Percentiles rank a stretch among this genome's conserved stretches.
These are phyloP conservation scores for Cynaeus angustus DNA, from an alignment of 2,888 invertebrate genomes.

Conservation along the genomic window DNA sequence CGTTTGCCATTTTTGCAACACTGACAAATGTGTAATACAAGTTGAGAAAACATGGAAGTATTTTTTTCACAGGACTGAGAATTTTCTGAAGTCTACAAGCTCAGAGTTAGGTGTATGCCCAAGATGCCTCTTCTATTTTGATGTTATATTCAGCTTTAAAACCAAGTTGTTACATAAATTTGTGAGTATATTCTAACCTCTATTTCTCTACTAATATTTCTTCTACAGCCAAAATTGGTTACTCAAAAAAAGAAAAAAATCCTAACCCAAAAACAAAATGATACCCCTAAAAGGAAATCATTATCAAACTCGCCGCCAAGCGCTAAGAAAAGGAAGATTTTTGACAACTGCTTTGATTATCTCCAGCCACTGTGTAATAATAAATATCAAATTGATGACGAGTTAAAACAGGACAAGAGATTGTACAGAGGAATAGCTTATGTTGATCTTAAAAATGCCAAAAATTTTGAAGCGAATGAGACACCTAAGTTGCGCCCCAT, in stretches of 20 bases:
- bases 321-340: constrained; percentile 36
- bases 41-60: constrained; percentile 40
- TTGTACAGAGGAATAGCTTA: constrained; percentile 32
- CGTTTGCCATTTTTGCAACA: constrained; percentile 30
- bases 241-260: not conserved
- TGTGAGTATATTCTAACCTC: constrained; percentile 33
- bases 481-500: constrained; percentile 36
- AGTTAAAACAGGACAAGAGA: constrained; percentile 16
- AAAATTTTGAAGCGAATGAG: constrained; percentile 17
- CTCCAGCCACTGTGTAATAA: constrained; percentile 35
- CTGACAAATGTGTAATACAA: constrained; percentile 12
- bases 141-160: constrained; percentile 26
- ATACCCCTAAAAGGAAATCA: constrained; percentile 37
- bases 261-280: constrained; percentile 19
- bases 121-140: constrained; percentile 37
- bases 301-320: constrained; percentile 22
- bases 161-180: constrained; percentile 29
- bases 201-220: not conserved
- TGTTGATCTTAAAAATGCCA: constrained; percentile 28
- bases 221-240: constrained; percentile 21
- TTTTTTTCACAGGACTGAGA: constrained; percentile 30
- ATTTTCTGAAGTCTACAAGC: not conserved
- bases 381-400: constrained; percentile 10
- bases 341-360: constrained; percentile 36
- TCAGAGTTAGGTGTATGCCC: constrained; percentile 20